Evolutionary conservation across 2,797 vertebrate genomes (phyloP).

Genomic region (Trichosurus vulpecula): DNA sequence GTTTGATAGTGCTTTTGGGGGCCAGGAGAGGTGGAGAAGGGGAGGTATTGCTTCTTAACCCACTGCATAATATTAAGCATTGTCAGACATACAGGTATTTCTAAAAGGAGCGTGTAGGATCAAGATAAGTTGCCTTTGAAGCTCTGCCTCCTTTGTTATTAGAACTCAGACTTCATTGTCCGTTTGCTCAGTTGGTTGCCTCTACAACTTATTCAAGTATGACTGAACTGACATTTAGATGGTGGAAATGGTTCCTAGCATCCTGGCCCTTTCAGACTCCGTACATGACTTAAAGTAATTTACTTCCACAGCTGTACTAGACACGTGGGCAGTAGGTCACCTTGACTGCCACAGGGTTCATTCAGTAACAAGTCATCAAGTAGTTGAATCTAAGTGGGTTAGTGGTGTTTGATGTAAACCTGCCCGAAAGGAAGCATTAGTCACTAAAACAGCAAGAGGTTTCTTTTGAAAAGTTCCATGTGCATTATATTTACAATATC

Average conservation of each 20-base stretch:
- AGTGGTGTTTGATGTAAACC: background rate
- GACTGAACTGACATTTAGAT: background rate
- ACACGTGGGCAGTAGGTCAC: background rate
- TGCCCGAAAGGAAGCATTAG: background rate
- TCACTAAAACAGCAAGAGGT: background rate
- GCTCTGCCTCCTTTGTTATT: background rate
- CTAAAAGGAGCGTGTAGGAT: background rate
- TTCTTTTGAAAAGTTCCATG: background rate
- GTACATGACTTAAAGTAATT: background rate
- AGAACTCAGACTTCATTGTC: background rate
- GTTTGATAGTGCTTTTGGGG: background rate
- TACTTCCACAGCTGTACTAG: background rate
- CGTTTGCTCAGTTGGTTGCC: background rate
- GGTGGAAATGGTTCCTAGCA: background rate
- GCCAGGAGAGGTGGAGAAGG: background rate
- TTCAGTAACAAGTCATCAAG: background rate
- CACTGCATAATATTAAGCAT: background rate
- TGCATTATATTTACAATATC: conserved; percentile 4
- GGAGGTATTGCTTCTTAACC: background rate
- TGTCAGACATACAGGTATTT: background rate
- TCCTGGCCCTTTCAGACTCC: background rate
- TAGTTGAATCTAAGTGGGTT: background rate
- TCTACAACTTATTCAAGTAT: background rate
- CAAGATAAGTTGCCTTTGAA: background rate
- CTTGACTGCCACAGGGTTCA: background rate